Base-by-base conservation (phyloP, 2,888 invertebrate species). In the Ptychoptera contaminata region DNA sequence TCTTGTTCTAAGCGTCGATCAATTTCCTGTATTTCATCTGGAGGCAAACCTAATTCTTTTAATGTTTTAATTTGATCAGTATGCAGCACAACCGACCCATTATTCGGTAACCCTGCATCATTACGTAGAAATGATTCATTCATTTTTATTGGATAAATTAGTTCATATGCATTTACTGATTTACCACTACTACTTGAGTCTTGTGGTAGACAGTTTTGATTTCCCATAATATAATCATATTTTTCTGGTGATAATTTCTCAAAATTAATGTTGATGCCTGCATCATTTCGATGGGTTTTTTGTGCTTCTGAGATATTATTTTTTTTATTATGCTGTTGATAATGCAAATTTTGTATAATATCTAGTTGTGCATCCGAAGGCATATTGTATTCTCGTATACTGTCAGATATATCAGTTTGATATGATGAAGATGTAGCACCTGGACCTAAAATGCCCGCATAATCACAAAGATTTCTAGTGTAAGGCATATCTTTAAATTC, bases 1-100 rank as follows among this genome's bases (percentile, higher is more conserved):
- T 84, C 82, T 58, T 84, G 84, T 42, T 63, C 60, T 35, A 79
- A 61, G 53, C 72, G 70, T 51, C 69, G 65, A 52, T 73, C 68
- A 49, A 77, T 72, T 54, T 76, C 74, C 40, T 71, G 67, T 45
- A 69, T 59, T 55, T 72, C 70, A 44, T 70, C 67, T 34, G 69
- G 53, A 1, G 72, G 69, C 40, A 72, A 50, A 1, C 71, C 71
- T 14, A 70, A 62, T 49, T 69, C 69, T 16, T 61, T 55, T 36
- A 66, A 48, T 30, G 59, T 58, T 14, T 57, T 43, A 34, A 47
- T 47, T 30, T 48, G 40, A 42, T 48, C 48, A 23, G 37, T 12
- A 29, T 40, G 12, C 35, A 29, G 38, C 35, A 35, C 40, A 44
- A 29, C 40, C 36, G 16, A 38, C n/a, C 16, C 30, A 40, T 14